Evolutionary conservation across 2,888 invertebrate genomes (phyloP).

Genomic region (Parnassius mnemosyne): DNA sequence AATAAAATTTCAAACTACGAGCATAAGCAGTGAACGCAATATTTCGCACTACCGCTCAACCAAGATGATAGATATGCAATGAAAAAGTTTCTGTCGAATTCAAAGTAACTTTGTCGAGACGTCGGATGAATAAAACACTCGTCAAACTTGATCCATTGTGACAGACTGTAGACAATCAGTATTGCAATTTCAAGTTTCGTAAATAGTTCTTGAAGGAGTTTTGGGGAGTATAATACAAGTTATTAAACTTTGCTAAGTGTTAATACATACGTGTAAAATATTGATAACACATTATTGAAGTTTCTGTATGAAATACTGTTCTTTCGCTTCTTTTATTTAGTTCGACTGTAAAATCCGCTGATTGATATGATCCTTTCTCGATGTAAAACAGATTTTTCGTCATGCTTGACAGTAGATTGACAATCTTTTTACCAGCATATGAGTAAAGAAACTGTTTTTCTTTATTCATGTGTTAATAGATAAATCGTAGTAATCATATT

Average conservation of each 20-base stretch:
- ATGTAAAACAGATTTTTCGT: no score
- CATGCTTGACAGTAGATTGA: no score
- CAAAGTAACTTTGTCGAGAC: constrained; percentile 21
- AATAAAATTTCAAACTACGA: constrained; percentile 11
- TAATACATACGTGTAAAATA: no score
- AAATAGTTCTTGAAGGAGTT: constrained; percentile 21
- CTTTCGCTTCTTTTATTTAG: no score
- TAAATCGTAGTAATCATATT: no score
- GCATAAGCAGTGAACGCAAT: constrained; percentile 19
- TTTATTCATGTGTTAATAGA: no score
- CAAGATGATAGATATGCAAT: constrained; percentile 23
- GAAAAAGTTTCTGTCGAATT: constrained; percentile 20
- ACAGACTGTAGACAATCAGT: constrained; percentile 27
- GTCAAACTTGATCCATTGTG: constrained; percentile 27
- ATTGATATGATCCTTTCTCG: no score
- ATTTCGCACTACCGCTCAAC: constrained; percentile 20
- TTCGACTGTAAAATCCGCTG: no score
- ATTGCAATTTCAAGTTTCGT: constrained; percentile 26
- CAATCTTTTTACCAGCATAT: no score
- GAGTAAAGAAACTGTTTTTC: no score
- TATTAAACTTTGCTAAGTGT: constrained; percentile 13
- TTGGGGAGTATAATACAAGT: constrained; percentile 10
- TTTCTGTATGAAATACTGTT: no score
- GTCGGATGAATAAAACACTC: constrained; percentile 24
- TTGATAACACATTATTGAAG: no score